Conservation (phyloP, 2,888 invertebrate genomes). For the Creontiades dilutus region DNA sequence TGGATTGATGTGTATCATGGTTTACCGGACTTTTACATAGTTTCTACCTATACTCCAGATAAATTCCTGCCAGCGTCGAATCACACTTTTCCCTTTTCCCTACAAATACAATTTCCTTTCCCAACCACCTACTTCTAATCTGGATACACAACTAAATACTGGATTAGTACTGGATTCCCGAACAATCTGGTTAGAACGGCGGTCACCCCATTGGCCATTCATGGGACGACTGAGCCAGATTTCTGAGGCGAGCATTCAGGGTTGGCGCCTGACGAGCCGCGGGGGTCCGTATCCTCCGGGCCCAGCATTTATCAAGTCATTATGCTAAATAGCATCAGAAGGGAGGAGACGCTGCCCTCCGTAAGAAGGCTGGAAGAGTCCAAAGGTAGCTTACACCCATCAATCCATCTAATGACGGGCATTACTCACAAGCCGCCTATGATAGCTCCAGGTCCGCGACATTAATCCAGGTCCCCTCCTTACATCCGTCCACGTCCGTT, state of each 20-base stretch:
- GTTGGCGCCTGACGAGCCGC: slow-evolving; percentile 58
- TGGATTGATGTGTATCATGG: too few species aligned
- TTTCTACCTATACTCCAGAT: too few species aligned
- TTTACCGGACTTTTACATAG: too few species aligned
- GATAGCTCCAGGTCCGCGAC: slow-evolving; percentile 63
- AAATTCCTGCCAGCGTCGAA: too few species aligned
- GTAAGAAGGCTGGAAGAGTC: slow-evolving; percentile 51
- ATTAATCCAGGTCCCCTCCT: slow-evolving; percentile 66
- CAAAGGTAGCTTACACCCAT: slow-evolving; percentile 66
- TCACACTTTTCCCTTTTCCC: too few species aligned
- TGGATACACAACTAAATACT: too few species aligned
- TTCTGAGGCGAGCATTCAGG: neutral
- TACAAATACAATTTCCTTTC: too few species aligned
- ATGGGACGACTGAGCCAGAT: neutral
- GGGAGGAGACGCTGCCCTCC: neutral
- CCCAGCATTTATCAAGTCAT: slow-evolving; percentile 68
- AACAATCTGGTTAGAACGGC: too few species aligned
- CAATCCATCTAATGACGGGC: slow-evolving; percentile 65
- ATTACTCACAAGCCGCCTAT: slow-evolving; percentile 65
- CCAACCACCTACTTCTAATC: too few species aligned
- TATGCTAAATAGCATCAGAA: slow-evolving; percentile 58
- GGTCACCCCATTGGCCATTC: neutral
- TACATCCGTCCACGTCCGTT: slow-evolving; percentile 65
- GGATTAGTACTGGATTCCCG: too few species aligned
- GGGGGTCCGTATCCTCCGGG: slow-evolving; percentile 39